phyloP scores from a whole-genome alignment of 2,797 vertebrate genomes.

The Eremophila alpestris region DNA sequence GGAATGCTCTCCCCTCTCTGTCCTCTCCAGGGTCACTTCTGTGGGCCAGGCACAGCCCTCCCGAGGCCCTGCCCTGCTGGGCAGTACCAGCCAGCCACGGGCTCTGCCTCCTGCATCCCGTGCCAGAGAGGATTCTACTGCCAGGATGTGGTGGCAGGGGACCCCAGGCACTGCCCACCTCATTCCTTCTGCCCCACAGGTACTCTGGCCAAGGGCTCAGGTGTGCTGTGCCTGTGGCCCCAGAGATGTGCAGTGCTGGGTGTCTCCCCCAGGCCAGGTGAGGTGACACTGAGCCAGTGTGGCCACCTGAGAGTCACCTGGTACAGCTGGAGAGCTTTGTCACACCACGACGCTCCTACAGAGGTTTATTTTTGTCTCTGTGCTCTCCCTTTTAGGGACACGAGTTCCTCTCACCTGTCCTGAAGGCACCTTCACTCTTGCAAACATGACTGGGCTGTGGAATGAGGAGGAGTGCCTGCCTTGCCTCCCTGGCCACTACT shows the following conservation, averaged over 20 bases:
- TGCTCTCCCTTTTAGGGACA: conserved; percentile 69
- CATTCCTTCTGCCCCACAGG: conserved; percentile 89
- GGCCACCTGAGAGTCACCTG: not conserved
- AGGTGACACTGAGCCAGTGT: not conserved
- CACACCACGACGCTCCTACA: not conserved
- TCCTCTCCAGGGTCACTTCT: conserved; percentile 86
- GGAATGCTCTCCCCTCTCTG: not conserved
- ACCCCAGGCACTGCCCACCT: conserved; percentile 83
- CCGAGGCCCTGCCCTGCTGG: conserved; percentile 85
- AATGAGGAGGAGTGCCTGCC: conserved; percentile 84
- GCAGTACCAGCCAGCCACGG: conserved; percentile 85
- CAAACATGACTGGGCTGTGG: conserved; percentile 78
- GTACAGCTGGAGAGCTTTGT: accelerated
- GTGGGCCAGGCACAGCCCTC: conserved; percentile 78
- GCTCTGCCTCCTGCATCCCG: conserved; percentile 82
- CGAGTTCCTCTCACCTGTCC: conserved; percentile 83
- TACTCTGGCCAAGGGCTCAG: conserved; percentile 14
- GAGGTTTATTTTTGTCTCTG: not conserved
- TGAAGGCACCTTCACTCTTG: conserved; percentile 85
- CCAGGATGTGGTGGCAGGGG: conserved; percentile 81
- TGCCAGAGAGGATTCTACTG: conserved; percentile 91
- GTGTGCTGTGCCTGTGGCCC: not conserved
- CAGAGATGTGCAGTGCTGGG: not conserved
- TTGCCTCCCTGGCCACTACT: conserved; percentile 88
- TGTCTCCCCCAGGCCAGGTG: not conserved